Conservation (phyloP, 2,113 vertebrate species). For the Dromiciops gliroides region DNA sequence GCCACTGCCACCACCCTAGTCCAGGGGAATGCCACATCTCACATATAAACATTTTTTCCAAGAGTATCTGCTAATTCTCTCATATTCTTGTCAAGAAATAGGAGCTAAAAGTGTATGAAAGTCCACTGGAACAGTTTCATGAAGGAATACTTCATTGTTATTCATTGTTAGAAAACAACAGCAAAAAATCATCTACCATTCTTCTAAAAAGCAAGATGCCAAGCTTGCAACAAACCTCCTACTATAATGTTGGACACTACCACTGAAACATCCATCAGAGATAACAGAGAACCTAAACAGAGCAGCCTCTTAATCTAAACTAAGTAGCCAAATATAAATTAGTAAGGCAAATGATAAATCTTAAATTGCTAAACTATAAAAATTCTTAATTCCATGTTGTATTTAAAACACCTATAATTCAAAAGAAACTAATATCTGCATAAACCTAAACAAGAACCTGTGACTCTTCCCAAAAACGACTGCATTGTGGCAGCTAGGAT, state of each 20-base stretch:
- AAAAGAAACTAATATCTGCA: conserved; percentile 34
- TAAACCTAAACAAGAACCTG: conserved; percentile 54
- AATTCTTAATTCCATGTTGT: conserved; percentile 28
- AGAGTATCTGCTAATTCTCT: neutral
- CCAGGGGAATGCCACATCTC: neutral
- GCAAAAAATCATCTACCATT: conserved; percentile 31
- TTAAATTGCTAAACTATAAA: conserved; percentile 25
- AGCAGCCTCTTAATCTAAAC: neutral
- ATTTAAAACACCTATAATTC: conserved; percentile 47
- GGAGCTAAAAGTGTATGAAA: conserved; percentile 27
- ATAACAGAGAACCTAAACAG: conserved; percentile 7
- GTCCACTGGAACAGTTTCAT: neutral
- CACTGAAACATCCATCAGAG: neutral
- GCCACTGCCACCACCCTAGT: neutral
- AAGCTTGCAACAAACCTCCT: neutral
- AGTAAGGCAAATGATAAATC: neutral
- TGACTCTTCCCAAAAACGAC: conserved; percentile 26
- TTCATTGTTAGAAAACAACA: neutral
- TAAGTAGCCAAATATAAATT: conserved; percentile 1
- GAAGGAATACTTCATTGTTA: conserved; percentile 31
- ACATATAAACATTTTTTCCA: conserved; percentile 36
- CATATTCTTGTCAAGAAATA: neutral
- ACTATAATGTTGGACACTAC: conserved; percentile 17
- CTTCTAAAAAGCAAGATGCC: neutral
- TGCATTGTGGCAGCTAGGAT: conserved; percentile 26